Percentiles rank a stretch among this genome's conserved stretches.
Conservation (phyloP, 2,113 vertebrate species). For the Triplophysa siluroides region DNA sequence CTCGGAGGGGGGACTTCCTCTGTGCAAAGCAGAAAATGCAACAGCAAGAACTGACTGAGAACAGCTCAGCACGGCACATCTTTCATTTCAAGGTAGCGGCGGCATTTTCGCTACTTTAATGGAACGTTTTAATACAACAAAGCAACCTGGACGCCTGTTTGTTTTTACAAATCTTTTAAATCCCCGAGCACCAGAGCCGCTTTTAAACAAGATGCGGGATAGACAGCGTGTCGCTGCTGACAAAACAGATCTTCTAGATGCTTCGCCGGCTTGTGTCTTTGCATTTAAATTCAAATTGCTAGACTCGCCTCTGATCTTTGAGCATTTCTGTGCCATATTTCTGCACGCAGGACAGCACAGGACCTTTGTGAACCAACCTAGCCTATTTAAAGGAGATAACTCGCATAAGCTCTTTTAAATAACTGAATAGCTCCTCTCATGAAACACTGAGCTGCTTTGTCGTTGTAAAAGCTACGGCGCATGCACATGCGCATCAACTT, state of each 20-base stretch:
- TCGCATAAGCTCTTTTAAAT: slow-evolving; percentile 19
- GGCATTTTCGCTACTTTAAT: background rate
- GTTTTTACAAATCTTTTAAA: slow-evolving; percentile 31
- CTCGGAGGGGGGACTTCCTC: slow-evolving; percentile 47
- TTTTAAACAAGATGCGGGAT: background rate
- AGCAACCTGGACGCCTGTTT: background rate
- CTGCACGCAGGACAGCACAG: slow-evolving; percentile 56
- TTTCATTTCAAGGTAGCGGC: background rate
- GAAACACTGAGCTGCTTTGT: too few species aligned
- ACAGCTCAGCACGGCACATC: background rate
- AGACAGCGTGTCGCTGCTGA: background rate
- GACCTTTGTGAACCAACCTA: slow-evolving; percentile 68
- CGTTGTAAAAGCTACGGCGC: too few species aligned
- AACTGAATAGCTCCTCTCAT: background rate
- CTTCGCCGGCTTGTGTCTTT: background rate
- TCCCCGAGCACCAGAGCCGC: slow-evolving; percentile 15
- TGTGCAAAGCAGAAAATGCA: slow-evolving; percentile 31
- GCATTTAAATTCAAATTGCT: slow-evolving; percentile 16
- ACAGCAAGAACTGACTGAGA: slow-evolving; percentile 14
- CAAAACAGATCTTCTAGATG: slow-evolving; percentile 15
- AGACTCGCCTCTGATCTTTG: slow-evolving; percentile 71
- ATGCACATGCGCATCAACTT: too few species aligned
- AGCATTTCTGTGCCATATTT: slow-evolving; percentile 55
- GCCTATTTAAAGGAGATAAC: slow-evolving; percentile 59
- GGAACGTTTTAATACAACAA: slow-evolving; percentile 16